These are phyloP conservation scores for Callimorpha dominula DNA, from an alignment of 2,888 invertebrate species.

Conservation along the genomic window DNA sequence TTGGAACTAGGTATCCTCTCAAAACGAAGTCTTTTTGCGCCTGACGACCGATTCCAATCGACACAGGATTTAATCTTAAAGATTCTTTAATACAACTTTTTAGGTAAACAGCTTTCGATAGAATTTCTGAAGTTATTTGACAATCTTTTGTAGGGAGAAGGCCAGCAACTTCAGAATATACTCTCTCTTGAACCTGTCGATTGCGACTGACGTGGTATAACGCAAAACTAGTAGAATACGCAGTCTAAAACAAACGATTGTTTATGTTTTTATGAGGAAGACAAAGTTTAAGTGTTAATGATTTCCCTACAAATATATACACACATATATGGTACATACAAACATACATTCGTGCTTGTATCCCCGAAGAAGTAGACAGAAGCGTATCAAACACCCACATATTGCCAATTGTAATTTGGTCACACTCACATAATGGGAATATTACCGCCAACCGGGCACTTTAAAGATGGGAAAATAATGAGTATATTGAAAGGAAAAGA, in stretches of 20 bases:
- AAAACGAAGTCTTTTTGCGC: constrained; percentile 90
- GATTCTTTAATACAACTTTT: constrained; percentile 95
- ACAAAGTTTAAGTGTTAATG: not conserved
- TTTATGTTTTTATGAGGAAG: not conserved
- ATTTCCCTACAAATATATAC: no score
- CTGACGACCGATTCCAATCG: constrained; percentile 93
- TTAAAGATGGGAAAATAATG: no score
- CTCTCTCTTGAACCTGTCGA: constrained; percentile 88
- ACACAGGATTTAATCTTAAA: constrained; percentile 93
- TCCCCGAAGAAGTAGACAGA: no score
- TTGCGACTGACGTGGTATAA: constrained; percentile 93
- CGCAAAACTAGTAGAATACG: constrained; percentile 91
- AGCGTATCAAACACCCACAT: no score
- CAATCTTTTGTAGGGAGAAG: constrained; percentile 85
- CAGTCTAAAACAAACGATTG: constrained; percentile 86
- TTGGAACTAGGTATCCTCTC: constrained; percentile 91
- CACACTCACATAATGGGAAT: no score
- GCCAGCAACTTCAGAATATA: constrained; percentile 88
- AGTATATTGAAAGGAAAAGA: no score
- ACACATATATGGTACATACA: no score
- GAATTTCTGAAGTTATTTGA: constrained; percentile 85
- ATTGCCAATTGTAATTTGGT: no score
- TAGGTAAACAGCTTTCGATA: constrained; percentile 89
- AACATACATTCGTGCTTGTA: no score
- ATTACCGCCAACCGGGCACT: no score